Conservation (phyloP, 2,113 vertebrate genomes). For the Ochotona curzoniae region DNA sequence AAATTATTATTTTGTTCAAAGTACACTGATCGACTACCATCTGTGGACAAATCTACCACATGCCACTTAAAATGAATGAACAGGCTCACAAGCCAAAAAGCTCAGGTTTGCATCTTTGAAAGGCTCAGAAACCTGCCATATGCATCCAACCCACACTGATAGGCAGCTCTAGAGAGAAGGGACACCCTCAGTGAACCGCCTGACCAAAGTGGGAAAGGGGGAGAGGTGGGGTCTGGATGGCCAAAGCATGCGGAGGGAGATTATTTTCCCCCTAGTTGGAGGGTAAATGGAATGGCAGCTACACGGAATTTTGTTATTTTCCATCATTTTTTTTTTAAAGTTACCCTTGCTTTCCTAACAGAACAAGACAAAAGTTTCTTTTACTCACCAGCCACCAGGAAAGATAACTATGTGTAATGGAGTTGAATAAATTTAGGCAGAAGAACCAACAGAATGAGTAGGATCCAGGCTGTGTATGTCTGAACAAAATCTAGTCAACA, state of each 20-base stretch:
- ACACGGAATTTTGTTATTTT: background rate
- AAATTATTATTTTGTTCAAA: conserved; percentile 73
- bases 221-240: background rate
- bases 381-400: background rate
- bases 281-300: background rate
- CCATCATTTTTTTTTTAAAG: background rate
- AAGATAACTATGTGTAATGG: background rate
- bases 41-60: conserved; percentile 17
- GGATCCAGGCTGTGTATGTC: no score
- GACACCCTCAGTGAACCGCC: background rate
- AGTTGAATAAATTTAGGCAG: background rate
- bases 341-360: background rate
- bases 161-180: background rate
- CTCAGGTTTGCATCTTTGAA: background rate
- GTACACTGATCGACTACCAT: conserved; percentile 32
- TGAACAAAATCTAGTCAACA: background rate
- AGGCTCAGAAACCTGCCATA: background rate
- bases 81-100: background rate
- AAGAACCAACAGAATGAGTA: background rate
- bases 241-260: background rate
- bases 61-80: conserved; percentile 30
- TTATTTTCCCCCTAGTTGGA: background rate
- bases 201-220: background rate
- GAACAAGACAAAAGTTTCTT: background rate
- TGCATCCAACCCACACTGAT: background rate